Conservation (phyloP, 2,797 vertebrate species). For the Leptodactylus fallax region DNA sequence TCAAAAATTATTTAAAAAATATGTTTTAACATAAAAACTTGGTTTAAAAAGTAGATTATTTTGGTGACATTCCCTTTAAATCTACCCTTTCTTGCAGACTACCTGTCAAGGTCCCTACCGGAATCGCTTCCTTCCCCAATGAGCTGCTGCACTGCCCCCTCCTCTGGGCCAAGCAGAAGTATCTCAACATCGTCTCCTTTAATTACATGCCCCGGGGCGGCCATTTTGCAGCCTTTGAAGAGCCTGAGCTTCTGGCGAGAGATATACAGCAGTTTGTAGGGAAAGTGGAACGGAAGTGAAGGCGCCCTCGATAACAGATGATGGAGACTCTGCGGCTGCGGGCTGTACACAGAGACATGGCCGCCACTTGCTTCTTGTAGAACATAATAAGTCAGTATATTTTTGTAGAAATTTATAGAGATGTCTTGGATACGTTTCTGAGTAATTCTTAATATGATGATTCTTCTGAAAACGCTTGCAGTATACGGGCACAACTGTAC, state of each 20-base stretch:
- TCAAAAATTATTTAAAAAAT: too few relatives aligned
- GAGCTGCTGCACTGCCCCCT: slow-evolving; percentile 71
- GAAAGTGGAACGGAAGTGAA: slow-evolving; percentile 70
- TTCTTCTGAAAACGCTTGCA: too few relatives aligned
- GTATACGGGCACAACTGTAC: not conserved
- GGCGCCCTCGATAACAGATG: not conserved
- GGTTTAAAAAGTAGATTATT: too few relatives aligned
- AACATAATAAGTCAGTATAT: not conserved
- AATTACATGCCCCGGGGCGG: slow-evolving; percentile 75
- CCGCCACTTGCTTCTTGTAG: not conserved
- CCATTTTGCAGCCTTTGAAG: slow-evolving; percentile 79
- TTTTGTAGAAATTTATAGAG: slow-evolving; percentile 1
- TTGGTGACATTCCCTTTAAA: too few relatives aligned
- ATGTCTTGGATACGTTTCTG: not conserved
- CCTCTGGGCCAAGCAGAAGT: slow-evolving; percentile 73
- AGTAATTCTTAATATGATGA: not conserved
- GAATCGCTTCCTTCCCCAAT: slow-evolving; percentile 76
- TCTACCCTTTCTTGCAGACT: slow-evolving; percentile 68
- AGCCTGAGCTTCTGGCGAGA: slow-evolving; percentile 76
- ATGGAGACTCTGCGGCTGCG: not conserved
- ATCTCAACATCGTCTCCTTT: slow-evolving; percentile 74
- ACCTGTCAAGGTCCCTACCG: slow-evolving; percentile 75
- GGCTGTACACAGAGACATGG: too few relatives aligned
- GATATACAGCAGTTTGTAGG: slow-evolving; percentile 77
- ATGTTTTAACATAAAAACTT: too few relatives aligned